Percentiles rank a stretch among this genome's conserved stretches.
Conservation (phyloP, 2,113 vertebrate species). For the Petrocephalus microphthalmus region DNA sequence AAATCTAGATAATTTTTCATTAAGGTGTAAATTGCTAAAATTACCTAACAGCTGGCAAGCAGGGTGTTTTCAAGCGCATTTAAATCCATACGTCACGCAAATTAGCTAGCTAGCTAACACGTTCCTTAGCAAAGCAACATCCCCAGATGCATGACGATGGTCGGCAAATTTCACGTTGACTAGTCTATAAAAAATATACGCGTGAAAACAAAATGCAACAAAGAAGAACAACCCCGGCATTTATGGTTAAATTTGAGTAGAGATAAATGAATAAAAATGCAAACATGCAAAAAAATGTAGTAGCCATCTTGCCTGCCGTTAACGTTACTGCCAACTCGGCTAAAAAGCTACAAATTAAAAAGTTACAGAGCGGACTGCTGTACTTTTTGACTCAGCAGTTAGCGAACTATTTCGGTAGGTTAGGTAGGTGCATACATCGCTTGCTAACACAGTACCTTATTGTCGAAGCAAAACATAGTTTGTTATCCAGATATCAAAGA, state of each 20-base stretch:
- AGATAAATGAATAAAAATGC: neutral
- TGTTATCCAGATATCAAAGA: conserved; percentile 2
- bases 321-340: conserved; percentile 19
- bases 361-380: neutral
- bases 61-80: neutral
- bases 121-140: neutral
- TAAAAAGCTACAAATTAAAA: neutral
- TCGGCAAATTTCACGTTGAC: neutral
- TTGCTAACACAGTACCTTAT: conserved; percentile 23
- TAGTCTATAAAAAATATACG: neutral
- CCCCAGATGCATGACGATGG: neutral
- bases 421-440: neutral
- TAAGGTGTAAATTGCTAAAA: neutral
- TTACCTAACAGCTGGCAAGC: neutral
- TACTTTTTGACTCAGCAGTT: neutral
- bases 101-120: conserved; percentile 16
- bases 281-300: conserved; percentile 25
- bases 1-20: neutral
- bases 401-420: conserved; percentile 9
- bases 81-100: neutral
- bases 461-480: conserved; percentile 34
- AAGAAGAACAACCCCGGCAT: neutral
- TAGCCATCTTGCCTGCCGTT: conserved; percentile 69
- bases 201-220: neutral
- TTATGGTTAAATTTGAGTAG: neutral